These are phyloP conservation scores for Atethmia centrago DNA, from an alignment of 2,888 invertebrate genomes.

Conservation along the genomic window DNA sequence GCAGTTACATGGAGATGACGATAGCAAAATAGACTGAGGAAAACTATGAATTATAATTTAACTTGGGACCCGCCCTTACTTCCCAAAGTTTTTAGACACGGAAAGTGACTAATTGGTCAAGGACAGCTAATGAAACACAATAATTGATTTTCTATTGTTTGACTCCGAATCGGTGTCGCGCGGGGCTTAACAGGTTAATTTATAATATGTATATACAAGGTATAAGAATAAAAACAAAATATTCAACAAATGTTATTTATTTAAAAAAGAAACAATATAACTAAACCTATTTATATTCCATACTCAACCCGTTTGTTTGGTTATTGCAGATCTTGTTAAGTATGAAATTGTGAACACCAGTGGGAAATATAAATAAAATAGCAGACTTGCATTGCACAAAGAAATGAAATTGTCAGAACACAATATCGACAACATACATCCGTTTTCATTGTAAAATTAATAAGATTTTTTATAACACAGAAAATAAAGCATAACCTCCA, in stretches of 20 bases:
- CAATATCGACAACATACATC: not conserved
- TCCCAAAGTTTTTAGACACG: too few relatives aligned
- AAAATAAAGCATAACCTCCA: not conserved
- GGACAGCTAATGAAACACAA: too few relatives aligned
- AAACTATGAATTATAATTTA: slow-evolving; percentile 5
- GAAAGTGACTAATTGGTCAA: too few relatives aligned
- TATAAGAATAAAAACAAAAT: slow-evolving; percentile 1
- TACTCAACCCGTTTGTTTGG: not conserved
- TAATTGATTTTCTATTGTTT: too few relatives aligned
- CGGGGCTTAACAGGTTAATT: too few relatives aligned
- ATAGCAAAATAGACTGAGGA: not conserved
- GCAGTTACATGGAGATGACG: slow-evolving; percentile 76
- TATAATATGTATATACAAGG: not conserved
- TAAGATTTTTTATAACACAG: too few relatives aligned
- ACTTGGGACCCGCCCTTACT: too few relatives aligned
- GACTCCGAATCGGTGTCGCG: too few relatives aligned
- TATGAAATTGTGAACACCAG: slow-evolving; percentile 14
- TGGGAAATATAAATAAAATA: slow-evolving; percentile 15
- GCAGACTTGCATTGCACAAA: not conserved
- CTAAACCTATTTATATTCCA: slow-evolving; percentile 1
- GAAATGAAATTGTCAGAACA: not conserved
- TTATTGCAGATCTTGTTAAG: slow-evolving; percentile 4
- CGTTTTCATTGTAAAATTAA: not conserved
- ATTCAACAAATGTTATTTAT: slow-evolving; percentile 50
- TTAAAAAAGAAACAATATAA: slow-evolving; percentile 11